A percentile compares a stretch with the other conserved stretches of the same genome.
Evolutionary conservation across 35 echinoderm and acorn worm species (phyloP).

Genomic region (Apostichopus japonicus): DNA sequence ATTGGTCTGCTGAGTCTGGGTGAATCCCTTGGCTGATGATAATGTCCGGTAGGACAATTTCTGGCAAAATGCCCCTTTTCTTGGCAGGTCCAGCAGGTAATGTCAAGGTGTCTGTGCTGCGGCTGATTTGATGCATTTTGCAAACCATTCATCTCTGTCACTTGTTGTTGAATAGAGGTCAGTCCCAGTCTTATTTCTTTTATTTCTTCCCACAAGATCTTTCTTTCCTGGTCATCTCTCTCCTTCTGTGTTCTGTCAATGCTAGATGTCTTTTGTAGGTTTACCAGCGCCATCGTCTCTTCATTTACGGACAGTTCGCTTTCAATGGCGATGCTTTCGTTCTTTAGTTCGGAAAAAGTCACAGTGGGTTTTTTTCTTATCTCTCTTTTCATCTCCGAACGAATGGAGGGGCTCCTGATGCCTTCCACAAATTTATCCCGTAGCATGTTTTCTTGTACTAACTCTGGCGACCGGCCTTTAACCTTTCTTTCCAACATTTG

Average conservation of each 20-base stretch:
- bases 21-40: background rate
- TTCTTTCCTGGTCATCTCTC: no score
- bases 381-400: no score
- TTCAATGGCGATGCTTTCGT: background rate
- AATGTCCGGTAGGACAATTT: background rate
- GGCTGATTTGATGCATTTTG: background rate
- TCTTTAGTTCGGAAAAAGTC: no score
- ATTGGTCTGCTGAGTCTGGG: background rate
- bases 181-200: background rate
- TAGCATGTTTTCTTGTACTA: no score
- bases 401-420: no score
- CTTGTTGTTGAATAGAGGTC: background rate
- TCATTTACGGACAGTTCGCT: background rate
- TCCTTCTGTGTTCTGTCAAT: no score
- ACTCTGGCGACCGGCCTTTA: no score
- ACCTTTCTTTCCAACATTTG: background rate
- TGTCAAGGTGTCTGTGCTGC: background rate
- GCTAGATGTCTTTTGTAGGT: no score
- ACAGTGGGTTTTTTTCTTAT: background rate
- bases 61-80: slow-evolving; percentile 1
- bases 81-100: slow-evolving; percentile 13
- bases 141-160: background rate
- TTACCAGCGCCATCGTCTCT: no score
- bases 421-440: no score
- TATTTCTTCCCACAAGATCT: background rate